Evolutionary conservation across 2,113 vertebrate species (phyloP), one percentile per base, ranked within the genome.

Genomic region (Callipepla californica): DNA sequence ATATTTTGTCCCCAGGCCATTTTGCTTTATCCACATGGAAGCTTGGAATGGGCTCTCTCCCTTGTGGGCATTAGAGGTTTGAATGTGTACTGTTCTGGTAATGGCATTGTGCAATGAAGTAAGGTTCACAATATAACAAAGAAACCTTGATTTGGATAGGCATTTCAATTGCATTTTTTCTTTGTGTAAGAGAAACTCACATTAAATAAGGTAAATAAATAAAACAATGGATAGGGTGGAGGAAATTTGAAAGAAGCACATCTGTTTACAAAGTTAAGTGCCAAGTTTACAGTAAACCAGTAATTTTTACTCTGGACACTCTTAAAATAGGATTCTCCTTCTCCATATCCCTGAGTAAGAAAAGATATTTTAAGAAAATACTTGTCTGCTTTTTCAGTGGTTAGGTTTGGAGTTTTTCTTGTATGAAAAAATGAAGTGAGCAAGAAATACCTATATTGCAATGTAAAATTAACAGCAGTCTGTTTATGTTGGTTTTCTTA

Each of bases 171-270:
- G 79, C 55, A 22, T 91, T 93, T 65, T 72, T 76, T 80, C 44
- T 86, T 95, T 93, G 95, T 96, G 65, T 94, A 84, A 88, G 42
- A 84, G 87, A 93, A 95, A 88, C 57, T 85, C 62, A 40, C 45
- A 81, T 92, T 92, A 70, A 86, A 90, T 96, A 87, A 81, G 69
- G 80, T 95, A 95, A 96, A 91, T 95, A 95, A 96, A 91, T 88
- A 67, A 83, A 95, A 94, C 87, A 93, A 77, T 94, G 63, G 81
- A 79, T 91, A 23, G 4, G 48, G 16, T 81, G 45, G 85, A 79
- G 58, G 69, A 90, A 87, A 66, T 85, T 69, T 79, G 58, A 58
- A 95, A 90, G 66, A 69, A 92, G 61, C 53, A 73, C 17, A 50
- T 88, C 58, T 90, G n/a, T 88, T 94, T 93, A 84, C 69, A 44